A percentile compares a stretch with the other conserved stretches of the same genome.
Evolutionary conservation across 2,113 vertebrate genomes (phyloP).

Genomic region (Coracopsis vasa): DNA sequence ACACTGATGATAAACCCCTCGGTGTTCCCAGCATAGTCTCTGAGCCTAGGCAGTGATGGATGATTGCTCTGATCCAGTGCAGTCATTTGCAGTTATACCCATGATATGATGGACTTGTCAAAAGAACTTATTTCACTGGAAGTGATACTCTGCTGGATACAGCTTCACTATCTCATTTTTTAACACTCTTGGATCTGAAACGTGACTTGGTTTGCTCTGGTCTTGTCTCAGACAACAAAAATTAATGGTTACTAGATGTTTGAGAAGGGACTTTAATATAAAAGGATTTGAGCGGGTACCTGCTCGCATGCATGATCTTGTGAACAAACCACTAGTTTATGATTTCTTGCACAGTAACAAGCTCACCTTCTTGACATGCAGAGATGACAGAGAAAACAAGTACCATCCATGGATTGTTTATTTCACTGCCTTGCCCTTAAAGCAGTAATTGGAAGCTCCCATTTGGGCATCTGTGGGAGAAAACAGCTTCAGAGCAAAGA

Average conservation of each 20-base stretch:
- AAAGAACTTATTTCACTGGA: not conserved
- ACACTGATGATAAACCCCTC: not conserved
- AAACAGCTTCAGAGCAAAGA: constrained; percentile 6
- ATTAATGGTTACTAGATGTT: not conserved
- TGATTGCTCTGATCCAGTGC: not conserved
- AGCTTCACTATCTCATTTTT: not conserved
- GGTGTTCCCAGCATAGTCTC: not conserved
- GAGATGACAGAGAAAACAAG: not conserved
- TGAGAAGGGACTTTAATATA: not conserved
- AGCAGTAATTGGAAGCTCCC: not conserved
- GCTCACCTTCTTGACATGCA: not conserved
- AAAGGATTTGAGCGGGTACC: not conserved
- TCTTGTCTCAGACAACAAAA: not conserved
- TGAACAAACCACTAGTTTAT: not conserved
- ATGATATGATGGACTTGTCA: not conserved
- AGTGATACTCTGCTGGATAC: not conserved
- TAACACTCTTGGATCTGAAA: not conserved
- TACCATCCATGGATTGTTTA: not conserved
- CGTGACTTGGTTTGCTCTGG: not conserved
- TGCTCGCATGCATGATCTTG: not conserved
- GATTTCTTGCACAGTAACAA: not conserved
- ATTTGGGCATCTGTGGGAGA: constrained; percentile 1
- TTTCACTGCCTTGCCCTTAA: not conserved
- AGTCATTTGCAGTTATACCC: not conserved
- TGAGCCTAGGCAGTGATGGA: not conserved